A percentile compares a stretch with the other conserved stretches of the same genome.
These are phyloP conservation scores for Spodoptera frugiperda DNA, from an alignment of 1,140 invertebrate genomes.

Conservation along the genomic window DNA sequence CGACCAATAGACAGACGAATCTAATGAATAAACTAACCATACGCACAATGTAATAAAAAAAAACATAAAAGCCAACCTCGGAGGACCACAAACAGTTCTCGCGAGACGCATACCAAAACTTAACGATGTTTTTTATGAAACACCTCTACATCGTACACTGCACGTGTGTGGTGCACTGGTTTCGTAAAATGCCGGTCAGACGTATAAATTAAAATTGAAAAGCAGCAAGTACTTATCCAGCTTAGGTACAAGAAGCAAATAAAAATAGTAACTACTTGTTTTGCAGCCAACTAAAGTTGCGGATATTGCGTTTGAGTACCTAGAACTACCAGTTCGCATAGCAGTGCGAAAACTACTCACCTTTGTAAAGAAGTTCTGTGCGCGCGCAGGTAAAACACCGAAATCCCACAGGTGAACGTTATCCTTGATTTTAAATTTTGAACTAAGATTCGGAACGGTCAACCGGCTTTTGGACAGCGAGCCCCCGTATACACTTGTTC, in stretches of 20 bases:
- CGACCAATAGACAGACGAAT: slow-evolving; percentile 47
- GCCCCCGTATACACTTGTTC: slow-evolving; percentile 56
- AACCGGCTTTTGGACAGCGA: slow-evolving; percentile 18
- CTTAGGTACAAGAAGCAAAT: slow-evolving; percentile 48
- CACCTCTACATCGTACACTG: slow-evolving; percentile 53
- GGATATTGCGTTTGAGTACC: not conserved
- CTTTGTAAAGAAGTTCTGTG: slow-evolving; percentile 76
- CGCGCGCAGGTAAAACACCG: slow-evolving; percentile 81
- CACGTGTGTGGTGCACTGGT: slow-evolving; percentile 40
- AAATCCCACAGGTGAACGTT: slow-evolving; percentile 83
- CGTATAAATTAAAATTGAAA: slow-evolving; percentile 8
- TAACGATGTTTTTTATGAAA: slow-evolving; percentile 49
- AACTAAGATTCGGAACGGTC: slow-evolving; percentile 37
- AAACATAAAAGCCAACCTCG: slow-evolving; percentile 55
- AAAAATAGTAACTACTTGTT: slow-evolving; percentile 1
- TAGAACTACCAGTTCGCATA: slow-evolving; percentile 19
- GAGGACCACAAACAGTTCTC: slow-evolving; percentile 45
- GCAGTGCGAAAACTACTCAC: slow-evolving; percentile 60
- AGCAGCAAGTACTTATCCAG: slow-evolving; percentile 17
- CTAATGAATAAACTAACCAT: slow-evolving; percentile 64
- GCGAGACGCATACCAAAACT: slow-evolving; percentile 47
- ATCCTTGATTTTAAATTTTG: slow-evolving; percentile 65
- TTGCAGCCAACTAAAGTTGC: slow-evolving; percentile 11
- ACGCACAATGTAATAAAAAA: slow-evolving; percentile 54
- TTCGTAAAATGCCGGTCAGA: slow-evolving; percentile 9